Conservation (phyloP, 1,140 invertebrate species). For the Drosophila obscura region DNA sequence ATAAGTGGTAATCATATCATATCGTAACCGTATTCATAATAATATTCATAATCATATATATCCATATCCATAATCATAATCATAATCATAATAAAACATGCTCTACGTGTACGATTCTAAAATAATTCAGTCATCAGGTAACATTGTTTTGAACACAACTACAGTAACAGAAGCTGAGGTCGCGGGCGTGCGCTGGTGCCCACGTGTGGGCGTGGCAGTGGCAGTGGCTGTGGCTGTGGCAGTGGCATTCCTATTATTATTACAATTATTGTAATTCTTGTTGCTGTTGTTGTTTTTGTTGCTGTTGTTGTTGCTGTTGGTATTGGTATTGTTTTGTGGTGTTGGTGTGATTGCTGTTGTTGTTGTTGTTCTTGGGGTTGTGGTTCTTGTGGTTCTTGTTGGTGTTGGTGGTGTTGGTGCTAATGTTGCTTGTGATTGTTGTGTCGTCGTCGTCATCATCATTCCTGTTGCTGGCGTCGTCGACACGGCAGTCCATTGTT, state of each 20-base stretch:
- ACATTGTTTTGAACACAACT: conserved; percentile 84
- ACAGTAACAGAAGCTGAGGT: conserved; percentile 83
- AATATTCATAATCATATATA: conserved; percentile 8
- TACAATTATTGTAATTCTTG: conserved; percentile 23
- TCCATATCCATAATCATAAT: conserved; percentile 14
- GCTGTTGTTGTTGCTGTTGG: conserved; percentile 30
- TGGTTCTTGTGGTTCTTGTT: conserved; percentile 20
- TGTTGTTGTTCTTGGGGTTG: conserved; percentile 27
- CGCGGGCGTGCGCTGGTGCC: conserved; percentile 52
- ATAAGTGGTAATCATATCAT: conserved; percentile 31
- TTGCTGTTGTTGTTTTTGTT: conserved; percentile 20
- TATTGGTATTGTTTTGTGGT: conserved; percentile 37
- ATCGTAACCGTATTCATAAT: conserved; percentile 24
- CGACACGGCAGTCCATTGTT: conserved; percentile 75
- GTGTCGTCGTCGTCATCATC: conserved; percentile 52
- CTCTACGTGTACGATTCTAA: conserved; percentile 78
- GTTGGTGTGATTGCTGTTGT: conserved; percentile 14
- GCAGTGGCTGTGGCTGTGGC: conserved; percentile 34
- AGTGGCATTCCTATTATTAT: conserved; percentile 23
- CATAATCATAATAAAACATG: conserved; percentile 70
- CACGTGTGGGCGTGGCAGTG: conserved; percentile 13
- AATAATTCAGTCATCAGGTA: conserved; percentile 84
- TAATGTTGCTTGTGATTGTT: conserved; percentile 47
- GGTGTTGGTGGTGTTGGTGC: conserved; percentile 21
- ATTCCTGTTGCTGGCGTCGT: conserved; percentile 43